Base-by-base conservation (phyloP, 2,113 vertebrate genomes). In the Eclectus roratus region DNA sequence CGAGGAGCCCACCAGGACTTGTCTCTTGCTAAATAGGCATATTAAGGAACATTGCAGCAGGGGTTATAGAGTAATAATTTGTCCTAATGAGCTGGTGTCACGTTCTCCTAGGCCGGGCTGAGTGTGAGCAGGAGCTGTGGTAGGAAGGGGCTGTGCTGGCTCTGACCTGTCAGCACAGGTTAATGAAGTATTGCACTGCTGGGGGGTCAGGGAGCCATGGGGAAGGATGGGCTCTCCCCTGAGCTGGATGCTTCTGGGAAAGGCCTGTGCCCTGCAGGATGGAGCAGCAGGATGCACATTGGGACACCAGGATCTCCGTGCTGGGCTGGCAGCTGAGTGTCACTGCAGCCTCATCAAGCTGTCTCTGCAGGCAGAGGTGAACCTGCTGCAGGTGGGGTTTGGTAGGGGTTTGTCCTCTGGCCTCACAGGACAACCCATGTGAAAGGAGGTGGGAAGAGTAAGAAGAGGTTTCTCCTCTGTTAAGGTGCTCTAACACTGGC, bases 11-110 rank as follows among this genome's bases (percentile, higher is more conserved):
- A 89, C 95, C 95, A 97, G 95, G 92, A 93, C 94, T 95, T 96
- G 96, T 95, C 94, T 95, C 91, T 83, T 93, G 94, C 95, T 95
- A 97, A 97, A 96, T 95, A 96, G 97, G 95, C 95, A 84, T 97
- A 95, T 96, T 94, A 97, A 97, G 95, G 97, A 94, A 96, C 94
- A 91, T 93, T 95, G 95, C 82, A 21, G 94, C 93, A 85, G 94
- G 87, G 96, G 96, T 95, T 96, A 96, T 94, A 93, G 84, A 95
- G 88, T 93, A 78, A 66, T 86, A 93, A 92, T 96, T 97, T 96
- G 94, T 96, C 93, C 89, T 97, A 95, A 97, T 84, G 94, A 97
- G 94, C 93, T 76, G 91, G 74, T 93, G 94, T 92, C 95, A 92
- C 96, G 79, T 93, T 91, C 80, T 94, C 90, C 91, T 58, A 37